Conservation (phyloP, 2,113 vertebrate species). For the Orientallactaga bullata region DNA sequence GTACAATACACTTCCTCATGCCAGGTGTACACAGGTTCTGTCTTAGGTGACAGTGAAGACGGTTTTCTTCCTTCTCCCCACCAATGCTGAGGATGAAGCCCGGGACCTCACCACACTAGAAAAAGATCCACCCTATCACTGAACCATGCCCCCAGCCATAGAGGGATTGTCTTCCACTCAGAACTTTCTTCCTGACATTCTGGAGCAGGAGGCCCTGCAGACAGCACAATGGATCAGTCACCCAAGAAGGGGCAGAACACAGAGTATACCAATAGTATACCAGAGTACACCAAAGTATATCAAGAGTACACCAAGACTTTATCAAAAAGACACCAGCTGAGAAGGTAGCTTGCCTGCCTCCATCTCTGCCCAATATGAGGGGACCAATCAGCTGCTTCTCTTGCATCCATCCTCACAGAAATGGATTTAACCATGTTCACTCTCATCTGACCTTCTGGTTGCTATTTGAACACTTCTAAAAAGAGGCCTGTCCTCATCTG, state of each 20-base stretch:
- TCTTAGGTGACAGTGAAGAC: background rate
- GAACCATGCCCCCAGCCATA: background rate
- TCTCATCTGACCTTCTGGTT: background rate
- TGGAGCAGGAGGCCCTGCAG: background rate
- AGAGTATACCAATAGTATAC: background rate
- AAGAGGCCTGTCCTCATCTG: background rate
- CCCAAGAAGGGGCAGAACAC: background rate
- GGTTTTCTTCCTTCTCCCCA: background rate
- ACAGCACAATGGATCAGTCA: background rate
- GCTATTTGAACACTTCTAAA: background rate
- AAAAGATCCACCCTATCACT: background rate
- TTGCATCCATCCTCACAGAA: background rate
- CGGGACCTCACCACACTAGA: background rate
- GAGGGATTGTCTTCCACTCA: background rate
- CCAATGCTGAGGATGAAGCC: background rate
- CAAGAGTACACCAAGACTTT: no score
- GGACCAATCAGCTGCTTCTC: fast-evolving
- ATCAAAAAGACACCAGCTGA: no score
- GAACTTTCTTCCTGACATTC: background rate
- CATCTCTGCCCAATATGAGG: background rate
- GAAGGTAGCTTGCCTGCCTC: background rate
- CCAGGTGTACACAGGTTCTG: background rate
- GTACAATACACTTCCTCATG: background rate
- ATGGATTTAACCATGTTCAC: background rate
- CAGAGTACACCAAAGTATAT: fast-evolving